Base-by-base conservation (phyloP, 2,797 vertebrate species). In the Sebastes kiyomatsui region DNA sequence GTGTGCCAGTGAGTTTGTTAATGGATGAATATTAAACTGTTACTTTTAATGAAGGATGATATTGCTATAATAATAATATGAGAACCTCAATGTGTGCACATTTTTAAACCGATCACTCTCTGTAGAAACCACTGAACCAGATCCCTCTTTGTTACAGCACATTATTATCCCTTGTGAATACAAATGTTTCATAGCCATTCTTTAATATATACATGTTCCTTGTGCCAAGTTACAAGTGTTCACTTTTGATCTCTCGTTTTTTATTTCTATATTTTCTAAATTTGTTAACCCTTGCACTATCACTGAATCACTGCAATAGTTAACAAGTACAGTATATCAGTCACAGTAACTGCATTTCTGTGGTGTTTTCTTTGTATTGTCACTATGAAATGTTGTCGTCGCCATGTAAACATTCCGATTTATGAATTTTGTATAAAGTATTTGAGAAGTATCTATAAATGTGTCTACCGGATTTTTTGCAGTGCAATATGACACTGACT, bases 161-260 rank as follows among this genome's bases (percentile, higher is more conserved):
- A 67, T 75, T 38, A 46, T 74, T 38, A 52, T 74, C 60, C 81
- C 54, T 23, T 85, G 67, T 89, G 64, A 84, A 82, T 84, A 81
- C 35, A 66, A 49, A 67, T 77, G 54, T 91, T 77, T 83, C 66
- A 70, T 55, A 82, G 77, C 82, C 84, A 70, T 83, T 89, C 71
- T 92, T 77, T 90, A 81, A 87, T 80, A 88, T 89, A 90, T 49
- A 49, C 86, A 87, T 79, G 81, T 90, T 92, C 93, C 93, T 95
- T 87, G 96, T 98, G 97, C 97, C 97, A 96, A 96, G 91, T 90
- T 90, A 84, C 88, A 91, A 92, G 81, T 91, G 92, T 94, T 95
- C 87, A 90, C 83, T 90, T 88, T 85, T 74, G 13, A 70, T 67
- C 35, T n/a, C 55, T 71, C 77, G 68, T 61, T 59, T 66, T 78